Evolutionary conservation across 30 jellyfish, hydroid and myxozoan species (phyloP), one percentile per base, ranked within the genome.

Genomic region (Morbakka virulenta): DNA sequence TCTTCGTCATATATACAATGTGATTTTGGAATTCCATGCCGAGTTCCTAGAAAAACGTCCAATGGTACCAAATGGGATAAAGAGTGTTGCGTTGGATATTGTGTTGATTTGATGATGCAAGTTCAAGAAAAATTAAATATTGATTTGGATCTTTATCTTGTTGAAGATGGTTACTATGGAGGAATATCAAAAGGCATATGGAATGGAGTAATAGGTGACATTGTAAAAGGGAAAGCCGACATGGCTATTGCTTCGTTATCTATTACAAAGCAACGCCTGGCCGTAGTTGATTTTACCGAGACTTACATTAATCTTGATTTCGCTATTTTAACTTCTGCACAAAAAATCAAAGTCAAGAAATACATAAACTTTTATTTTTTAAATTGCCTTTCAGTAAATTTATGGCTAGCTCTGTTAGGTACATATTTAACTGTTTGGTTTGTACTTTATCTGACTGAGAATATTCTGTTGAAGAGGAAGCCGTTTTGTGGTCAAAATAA

Each of bases 341-440:
- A 52, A 32, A 32, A 52, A 25, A n/a, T n/a, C n/a, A 28, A 32
- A 13, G 63, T 11, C 24, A 3, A 25, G 9, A 25, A 35, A 6
- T 65, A 64, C 30, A 17, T 86, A 4, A 86, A 86, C 57, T 86
- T 87, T 66, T 65, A 74, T 11, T 86, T 86, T 67, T 72, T 86
- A 33, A 22, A 41, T 6, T 81, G 80, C 33, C 57, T 86, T 22
- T 78, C 96, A 1, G 82, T 48, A 67, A 64, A 52, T 6, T 63
- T 86, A 4, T 81, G 52, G 30, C 52, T 74, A 63, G 71, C 70
- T 36, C 3, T 86, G 6, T 73, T 92, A 64, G 69, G 79, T 25
- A 31, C 57, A 2, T 83, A 52, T 4, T 34, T 86, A 20, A 70
- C 64, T 2, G 80, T 64, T 28, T 34, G 65, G 64, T 77, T 86